Evolutionary conservation across 2,797 vertebrate genomes (phyloP), one percentile per base, ranked within the genome.

Genomic region (Champsocephalus gunnari): DNA sequence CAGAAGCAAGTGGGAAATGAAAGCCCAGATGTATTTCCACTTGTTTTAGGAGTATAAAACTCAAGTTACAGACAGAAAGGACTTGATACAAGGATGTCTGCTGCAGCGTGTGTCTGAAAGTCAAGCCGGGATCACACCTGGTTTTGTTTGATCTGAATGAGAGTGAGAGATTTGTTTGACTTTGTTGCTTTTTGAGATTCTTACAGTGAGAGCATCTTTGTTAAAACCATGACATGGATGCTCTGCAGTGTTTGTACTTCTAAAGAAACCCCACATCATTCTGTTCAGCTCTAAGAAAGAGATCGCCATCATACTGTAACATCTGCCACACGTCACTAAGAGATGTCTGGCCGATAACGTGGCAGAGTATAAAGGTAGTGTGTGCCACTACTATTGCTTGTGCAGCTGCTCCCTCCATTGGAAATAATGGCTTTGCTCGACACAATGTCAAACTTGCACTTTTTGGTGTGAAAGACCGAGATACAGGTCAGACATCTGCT

Each of bases 361-460:
- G 53, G 47, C 59, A 43, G 59, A 41, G 55, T 14, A 11, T 8
- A 11, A 47, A 50, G 9, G 41, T 43, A 4, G 28, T 9, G 11
- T 1, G 9, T n/a, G 32, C 28, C 16, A 14, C 50, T 55, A 1
- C 12, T 2, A 38, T 6, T 48, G 12, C 28, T 14, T 4, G 11
- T 1, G 69, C 51, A 63, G 59, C 77, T 16, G 17, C 17, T 47
- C 48, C 48, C 49, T 60, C 17, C 12, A 1, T 19, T 43, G 12
- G 58, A 53, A n/a, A 66, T 61, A 19, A 43, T 2, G 19, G 12
- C 43, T 3, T 63, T 1, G 17, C 28, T 48, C 43, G 12, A 5
- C 2, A 3, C 8, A 1, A 24, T 4, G 66, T 55, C 49, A 49
- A 59, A 69, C 54, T 45, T 70, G 71, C 60, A 65, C 66, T 69